Evolutionary conservation across 2,888 invertebrate species (phyloP).

Genomic region (Herminia tarsipennalis): DNA sequence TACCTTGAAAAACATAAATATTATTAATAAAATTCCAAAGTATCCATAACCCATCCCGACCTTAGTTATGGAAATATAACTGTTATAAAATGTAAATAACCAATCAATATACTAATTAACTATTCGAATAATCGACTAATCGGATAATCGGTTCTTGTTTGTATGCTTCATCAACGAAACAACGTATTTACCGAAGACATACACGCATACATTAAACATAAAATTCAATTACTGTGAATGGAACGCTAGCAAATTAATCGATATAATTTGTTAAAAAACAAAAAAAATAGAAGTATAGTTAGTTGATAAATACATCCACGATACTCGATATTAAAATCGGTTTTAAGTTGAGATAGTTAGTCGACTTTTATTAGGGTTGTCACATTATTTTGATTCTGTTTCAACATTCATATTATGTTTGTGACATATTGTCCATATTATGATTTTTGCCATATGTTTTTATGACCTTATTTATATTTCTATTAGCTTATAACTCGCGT

Average conservation of each 20-base stretch:
- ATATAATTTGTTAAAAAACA: conserved; percentile 38
- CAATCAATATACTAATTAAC: conserved; percentile 14
- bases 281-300: conserved; percentile 16
- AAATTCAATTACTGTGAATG: conserved; percentile 26
- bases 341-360: conserved; percentile 29
- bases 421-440: too few species aligned
- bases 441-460: too few species aligned
- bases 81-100: conserved; percentile 5
- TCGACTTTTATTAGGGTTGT: conserved; percentile 19
- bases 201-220: conserved; percentile 25
- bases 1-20: conserved; percentile 7
- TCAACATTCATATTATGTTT: background rate
- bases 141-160: conserved; percentile 21
- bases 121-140: conserved; percentile 17
- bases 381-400: background rate
- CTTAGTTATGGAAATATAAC: conserved; percentile 2
- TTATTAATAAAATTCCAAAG: conserved; percentile 16
- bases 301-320: conserved; percentile 20
- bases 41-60: background rate
- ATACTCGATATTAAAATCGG: conserved; percentile 20
- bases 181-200: conserved; percentile 23
- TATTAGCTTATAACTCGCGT: too few species aligned
- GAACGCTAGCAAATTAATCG: conserved; percentile 40
- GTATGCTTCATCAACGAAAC: conserved; percentile 15
- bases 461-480: too few species aligned